Evolutionary conservation across 2,888 invertebrate species (phyloP).

Genomic region (Pediacus dermestoides): DNA sequence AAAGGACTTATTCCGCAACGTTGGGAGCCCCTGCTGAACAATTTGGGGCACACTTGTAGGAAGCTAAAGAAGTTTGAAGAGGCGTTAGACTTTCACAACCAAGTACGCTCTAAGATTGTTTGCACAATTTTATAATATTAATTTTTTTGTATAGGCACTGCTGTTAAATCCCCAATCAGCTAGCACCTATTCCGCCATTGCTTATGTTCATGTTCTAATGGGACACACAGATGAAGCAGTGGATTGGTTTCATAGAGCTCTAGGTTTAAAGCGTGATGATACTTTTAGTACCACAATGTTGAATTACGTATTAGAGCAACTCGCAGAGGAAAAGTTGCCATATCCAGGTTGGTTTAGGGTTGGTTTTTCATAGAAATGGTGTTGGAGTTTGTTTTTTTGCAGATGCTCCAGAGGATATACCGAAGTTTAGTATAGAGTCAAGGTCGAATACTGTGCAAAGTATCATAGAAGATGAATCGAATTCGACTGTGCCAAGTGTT

Average conservation of each 20-base stretch:
- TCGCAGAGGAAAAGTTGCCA: slow-evolving; percentile 60
- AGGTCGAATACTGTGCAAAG: slow-evolving; percentile 22
- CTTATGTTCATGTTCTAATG: slow-evolving; percentile 77
- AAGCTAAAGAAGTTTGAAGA: slow-evolving; percentile 78
- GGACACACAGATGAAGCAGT: slow-evolving; percentile 60
- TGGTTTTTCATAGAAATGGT: too few species aligned
- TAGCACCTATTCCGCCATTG: slow-evolving; percentile 77
- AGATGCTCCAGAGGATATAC: slow-evolving; percentile 48
- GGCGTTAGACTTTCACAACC: slow-evolving; percentile 78
- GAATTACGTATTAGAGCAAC: slow-evolving; percentile 70
- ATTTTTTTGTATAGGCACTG: slow-evolving; percentile 57
- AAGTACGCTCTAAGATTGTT: too few species aligned
- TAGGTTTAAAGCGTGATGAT: slow-evolving; percentile 82
- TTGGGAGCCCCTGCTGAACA: slow-evolving; percentile 89
- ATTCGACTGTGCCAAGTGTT: slow-evolving; percentile 16
- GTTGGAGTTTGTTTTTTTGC: too few species aligned
- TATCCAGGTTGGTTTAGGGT: too few species aligned
- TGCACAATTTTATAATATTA: too few species aligned
- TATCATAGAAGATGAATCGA: slow-evolving; percentile 17
- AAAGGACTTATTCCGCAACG: slow-evolving; percentile 63
- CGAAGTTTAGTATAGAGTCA: slow-evolving; percentile 40
- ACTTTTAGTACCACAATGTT: slow-evolving; percentile 88
- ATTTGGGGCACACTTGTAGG: slow-evolving; percentile 82
- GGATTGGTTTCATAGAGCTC: slow-evolving; percentile 78
- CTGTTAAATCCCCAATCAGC: slow-evolving; percentile 70